Base-by-base conservation (phyloP, 2,888 invertebrate genomes). In the Campoplex nolae region DNA sequence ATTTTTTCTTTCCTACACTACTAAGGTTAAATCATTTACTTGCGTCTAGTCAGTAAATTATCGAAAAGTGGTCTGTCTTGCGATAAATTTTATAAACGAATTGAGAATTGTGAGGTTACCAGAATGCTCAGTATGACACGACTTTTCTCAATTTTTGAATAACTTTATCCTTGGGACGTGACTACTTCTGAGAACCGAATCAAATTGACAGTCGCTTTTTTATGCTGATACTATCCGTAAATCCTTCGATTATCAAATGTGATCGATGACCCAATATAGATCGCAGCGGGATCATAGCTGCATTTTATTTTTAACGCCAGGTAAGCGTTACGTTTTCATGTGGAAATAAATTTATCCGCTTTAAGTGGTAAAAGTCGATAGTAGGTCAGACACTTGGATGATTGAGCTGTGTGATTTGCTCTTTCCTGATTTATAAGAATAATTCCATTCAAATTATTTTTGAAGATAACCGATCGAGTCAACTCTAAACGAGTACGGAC, bases 351-450 rank as follows among this genome's bases (percentile, higher is more conserved):
- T 18, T 32, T 76, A 18, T 32, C 28, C 32, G 32, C 45, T 48
- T 11, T n/a, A 76, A 76, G 76, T 42, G 35, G 62, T 76, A 13
- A 32, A 3, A 62, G 62, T 76, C 76, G 42, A 42, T 45, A 76
- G 32, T 42, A 42, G 8, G 58, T 62, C 75, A 45, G 75, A 45
- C 75, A 9, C 4, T 28, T 13, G 23, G 7, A 23, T 56, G 28
- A 54, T 54, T 32, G 11, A 6, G 16, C n/a, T 18, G 48, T 28
- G 32, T 23, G 8, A 28, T 51, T 51, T 16, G 71, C 32, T 71
- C 32, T 51, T 18, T 51, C 51, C 32, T 51, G 51, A 51, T 71
- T 51, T 32, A 18, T 71, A 51, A 32, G 18, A 32, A 51, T 71
- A 51, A 71, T 23, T 28, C 18, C 11, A 6, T n/a, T 32, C 3